Base-by-base conservation (phyloP, 2,888 invertebrate species). In the Amorpha juglandis region DNA sequence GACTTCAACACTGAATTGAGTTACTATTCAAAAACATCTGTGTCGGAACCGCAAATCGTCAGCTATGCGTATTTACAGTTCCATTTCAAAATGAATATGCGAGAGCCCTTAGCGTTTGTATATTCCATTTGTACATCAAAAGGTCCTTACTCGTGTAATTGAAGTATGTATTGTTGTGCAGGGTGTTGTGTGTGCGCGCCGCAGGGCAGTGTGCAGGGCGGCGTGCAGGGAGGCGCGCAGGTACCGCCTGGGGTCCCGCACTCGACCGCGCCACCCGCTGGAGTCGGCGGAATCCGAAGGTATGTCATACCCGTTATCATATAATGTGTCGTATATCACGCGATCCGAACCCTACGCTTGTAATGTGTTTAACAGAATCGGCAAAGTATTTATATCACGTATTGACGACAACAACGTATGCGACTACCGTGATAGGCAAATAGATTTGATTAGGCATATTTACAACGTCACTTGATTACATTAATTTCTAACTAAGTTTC, bases 251-350 rank as follows among this genome's bases (percentile, higher is more conserved):
- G 92, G 67, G 91, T 90, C 74, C 91, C 92, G 78, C 93, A 92
- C 87, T 90, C 92, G 77, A 91, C 93, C 72, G 91, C 91, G 78
- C 90, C 91, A 71, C 92, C 94, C 70, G 91, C 92, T 70, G 95
- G 95, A 74, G 94, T 95, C 78, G 95, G 95, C 75, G 95, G 95
- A 74, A 87, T 95, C 69, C 92, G 95, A 82, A 93, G 94, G 89
- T 93, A 91, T 81, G 76, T 50, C 35, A 27, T 27, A 27, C 27
- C 27, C 42, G 52, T 63, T 63, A 47, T 62, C 63, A 66, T 63
- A 65, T 38, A 64, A 63, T 67, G 42, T 42, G 42, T 55, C 35
- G 51, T 64, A 65, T 58, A 55, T 58, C 35, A 35, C 65, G 19
- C 47, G 45, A 14, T 48, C 50, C 51, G 16, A 51, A 63, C 51